Conservation (phyloP, 2,888 invertebrate species). For the Heteromyza rotundicornis region DNA sequence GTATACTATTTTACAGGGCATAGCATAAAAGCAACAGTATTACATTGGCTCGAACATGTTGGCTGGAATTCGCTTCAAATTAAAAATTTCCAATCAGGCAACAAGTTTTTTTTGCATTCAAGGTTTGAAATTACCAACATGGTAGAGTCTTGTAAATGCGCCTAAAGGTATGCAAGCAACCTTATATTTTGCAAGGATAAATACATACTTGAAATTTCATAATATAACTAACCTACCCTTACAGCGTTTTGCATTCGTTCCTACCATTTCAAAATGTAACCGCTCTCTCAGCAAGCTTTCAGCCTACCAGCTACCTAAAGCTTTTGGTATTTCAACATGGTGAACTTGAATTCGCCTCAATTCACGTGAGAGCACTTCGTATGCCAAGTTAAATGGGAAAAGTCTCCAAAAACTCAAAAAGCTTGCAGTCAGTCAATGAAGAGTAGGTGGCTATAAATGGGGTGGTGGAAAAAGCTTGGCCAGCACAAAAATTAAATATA, state of each 20-base stretch:
- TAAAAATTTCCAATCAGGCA: conserved; percentile 35
- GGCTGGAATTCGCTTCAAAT: conserved; percentile 45
- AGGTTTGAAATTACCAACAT: conserved; percentile 8
- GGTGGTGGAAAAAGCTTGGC: not conserved
- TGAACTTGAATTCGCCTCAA: conserved; percentile 23
- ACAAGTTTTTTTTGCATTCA: conserved; percentile 36
- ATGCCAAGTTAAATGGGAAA: not conserved
- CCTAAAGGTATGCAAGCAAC: not conserved
- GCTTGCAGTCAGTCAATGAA: not conserved
- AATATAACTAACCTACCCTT: not conserved
- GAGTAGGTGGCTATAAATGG: not conserved
- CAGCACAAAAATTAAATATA: no score
- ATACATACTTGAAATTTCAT: no score
- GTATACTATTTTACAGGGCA: not conserved
- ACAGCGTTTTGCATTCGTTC: no score
- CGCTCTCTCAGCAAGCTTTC: not conserved
- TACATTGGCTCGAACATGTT: conserved; percentile 44
- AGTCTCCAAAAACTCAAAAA: not conserved
- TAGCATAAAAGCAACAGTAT: conserved; percentile 17
- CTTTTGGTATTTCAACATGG: conserved; percentile 31
- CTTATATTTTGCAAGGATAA: not conserved
- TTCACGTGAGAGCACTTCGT: conserved; percentile 7
- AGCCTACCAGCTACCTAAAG: not conserved
- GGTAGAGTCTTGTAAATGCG: no score
- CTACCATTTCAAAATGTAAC: not conserved